phyloP scores from a whole-genome alignment of 2,797 vertebrate genomes.

The Helostoma temminkii region DNA sequence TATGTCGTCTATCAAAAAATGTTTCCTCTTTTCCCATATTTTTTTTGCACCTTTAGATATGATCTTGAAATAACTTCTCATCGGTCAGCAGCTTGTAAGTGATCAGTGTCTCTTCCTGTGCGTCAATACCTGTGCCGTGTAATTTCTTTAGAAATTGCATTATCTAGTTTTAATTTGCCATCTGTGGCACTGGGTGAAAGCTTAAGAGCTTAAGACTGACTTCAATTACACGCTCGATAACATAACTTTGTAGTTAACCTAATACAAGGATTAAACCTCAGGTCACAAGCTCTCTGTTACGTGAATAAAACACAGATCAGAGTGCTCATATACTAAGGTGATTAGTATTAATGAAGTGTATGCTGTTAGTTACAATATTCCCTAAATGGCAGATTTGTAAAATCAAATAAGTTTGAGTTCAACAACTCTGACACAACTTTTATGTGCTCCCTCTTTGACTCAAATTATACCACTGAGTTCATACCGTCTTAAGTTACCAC shows the following conservation, averaged over 20 bases:
- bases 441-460: slow-evolving; percentile 1
- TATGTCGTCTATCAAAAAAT: too few relatives aligned
- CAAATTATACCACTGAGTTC: slow-evolving; percentile 21
- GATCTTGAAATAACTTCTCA: too few relatives aligned
- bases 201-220: slow-evolving; percentile 26
- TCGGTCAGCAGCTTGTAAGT: too few relatives aligned
- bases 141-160: too few relatives aligned
- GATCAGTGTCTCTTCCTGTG: too few relatives aligned
- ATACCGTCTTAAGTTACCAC: slow-evolving; percentile 24
- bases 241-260: slow-evolving; percentile 36
- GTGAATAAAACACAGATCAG: slow-evolving; percentile 11
- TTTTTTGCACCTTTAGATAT: too few relatives aligned
- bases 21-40: too few relatives aligned
- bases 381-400: background rate
- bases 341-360: slow-evolving; percentile 5
- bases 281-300: slow-evolving; percentile 14
- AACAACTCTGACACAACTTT: slow-evolving; percentile 5
- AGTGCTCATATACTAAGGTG: background rate
- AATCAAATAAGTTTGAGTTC: background rate
- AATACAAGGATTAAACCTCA: slow-evolving; percentile 50
- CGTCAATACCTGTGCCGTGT: too few relatives aligned
- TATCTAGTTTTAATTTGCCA: slow-evolving; percentile 23
- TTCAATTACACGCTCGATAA: slow-evolving; percentile 50
- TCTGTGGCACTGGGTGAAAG: slow-evolving; percentile 24
- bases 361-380: background rate